Conservation (phyloP, 2,888 invertebrate genomes). For the Teleiodes luculella region DNA sequence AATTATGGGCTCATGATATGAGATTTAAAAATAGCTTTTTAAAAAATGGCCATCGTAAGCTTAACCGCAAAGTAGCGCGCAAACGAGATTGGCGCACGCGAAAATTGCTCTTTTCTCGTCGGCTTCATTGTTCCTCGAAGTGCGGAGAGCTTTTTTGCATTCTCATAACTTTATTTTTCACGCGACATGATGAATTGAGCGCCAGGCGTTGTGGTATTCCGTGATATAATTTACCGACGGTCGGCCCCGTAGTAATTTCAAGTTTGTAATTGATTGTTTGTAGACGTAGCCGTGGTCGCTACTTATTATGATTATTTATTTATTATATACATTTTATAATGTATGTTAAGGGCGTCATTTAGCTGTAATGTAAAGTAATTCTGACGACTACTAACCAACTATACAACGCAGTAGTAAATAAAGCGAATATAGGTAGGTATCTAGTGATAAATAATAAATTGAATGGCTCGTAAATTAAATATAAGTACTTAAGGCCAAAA, state of each 20-base stretch:
- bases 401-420: too few species aligned
- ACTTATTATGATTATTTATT: too few species aligned
- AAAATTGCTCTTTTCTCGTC: slow-evolving; percentile 53
- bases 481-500: too few species aligned
- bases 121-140: slow-evolving; percentile 48
- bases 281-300: too few species aligned
- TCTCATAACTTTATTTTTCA: slow-evolving; percentile 47
- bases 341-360: too few species aligned
- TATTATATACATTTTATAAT: too few species aligned
- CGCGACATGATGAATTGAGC: slow-evolving; percentile 40
- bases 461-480: too few species aligned
- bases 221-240: slow-evolving; percentile 20
- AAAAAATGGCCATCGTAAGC: slow-evolving; percentile 24
- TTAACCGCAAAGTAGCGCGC: slow-evolving; percentile 40
- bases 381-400: too few species aligned
- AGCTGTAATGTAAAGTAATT: too few species aligned
- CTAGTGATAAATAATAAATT: too few species aligned
- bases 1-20: too few species aligned
- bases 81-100: slow-evolving; percentile 47
- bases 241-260: background rate
- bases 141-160: slow-evolving; percentile 46
- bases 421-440: too few species aligned
- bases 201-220: slow-evolving; percentile 28
- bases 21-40: background rate
- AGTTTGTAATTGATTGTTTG: background rate